phyloP scores from a whole-genome alignment of 2,888 invertebrate genomes.

The Malthinus flaveolus region DNA sequence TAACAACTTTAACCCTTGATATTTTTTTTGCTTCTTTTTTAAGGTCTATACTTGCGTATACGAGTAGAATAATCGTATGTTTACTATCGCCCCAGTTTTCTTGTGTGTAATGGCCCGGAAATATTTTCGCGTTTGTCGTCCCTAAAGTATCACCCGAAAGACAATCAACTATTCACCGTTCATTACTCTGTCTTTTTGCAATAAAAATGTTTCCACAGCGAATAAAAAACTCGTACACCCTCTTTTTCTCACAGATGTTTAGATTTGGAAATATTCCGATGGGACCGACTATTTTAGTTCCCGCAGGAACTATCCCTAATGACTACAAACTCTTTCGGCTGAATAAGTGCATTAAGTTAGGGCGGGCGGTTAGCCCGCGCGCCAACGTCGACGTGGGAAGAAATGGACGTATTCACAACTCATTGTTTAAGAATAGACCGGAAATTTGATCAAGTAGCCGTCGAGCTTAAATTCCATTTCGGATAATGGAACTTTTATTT shows the following conservation, averaged over 20 bases:
- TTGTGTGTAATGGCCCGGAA: constrained; percentile 12
- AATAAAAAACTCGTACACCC: constrained; percentile 17
- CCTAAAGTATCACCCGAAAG: constrained; percentile 9
- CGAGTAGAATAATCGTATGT: constrained; percentile 4
- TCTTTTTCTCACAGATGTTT: constrained; percentile 14
- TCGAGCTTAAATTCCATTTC: constrained; percentile 9
- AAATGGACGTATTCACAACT: constrained; percentile 14
- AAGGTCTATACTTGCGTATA: not conserved
- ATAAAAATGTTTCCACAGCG: constrained; percentile 18
- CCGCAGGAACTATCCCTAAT: constrained; percentile 19
- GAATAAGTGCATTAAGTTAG: constrained; percentile 22
- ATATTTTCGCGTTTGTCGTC: constrained; percentile 7
- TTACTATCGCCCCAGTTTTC: not conserved
- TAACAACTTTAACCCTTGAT: too few relatives aligned
- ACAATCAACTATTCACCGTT: constrained; percentile 25
- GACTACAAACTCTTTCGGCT: constrained; percentile 23
- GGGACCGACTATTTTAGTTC: constrained; percentile 23
- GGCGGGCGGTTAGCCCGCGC: constrained; percentile 2
- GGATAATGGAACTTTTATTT: constrained; percentile 16
- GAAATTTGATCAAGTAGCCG: constrained; percentile 25
- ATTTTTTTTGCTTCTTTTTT: not conserved
- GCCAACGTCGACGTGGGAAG: constrained; percentile 20
- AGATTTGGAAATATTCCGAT: constrained; percentile 15
- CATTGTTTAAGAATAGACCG: constrained; percentile 20
- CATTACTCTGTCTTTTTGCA: constrained; percentile 23